A percentile compares a stretch with the other conserved stretches of the same genome.
These are phyloP conservation scores for Leptinotarsa defecta DNA, from an alignment of 1,140 invertebrate species.

Conservation along the genomic window DNA sequence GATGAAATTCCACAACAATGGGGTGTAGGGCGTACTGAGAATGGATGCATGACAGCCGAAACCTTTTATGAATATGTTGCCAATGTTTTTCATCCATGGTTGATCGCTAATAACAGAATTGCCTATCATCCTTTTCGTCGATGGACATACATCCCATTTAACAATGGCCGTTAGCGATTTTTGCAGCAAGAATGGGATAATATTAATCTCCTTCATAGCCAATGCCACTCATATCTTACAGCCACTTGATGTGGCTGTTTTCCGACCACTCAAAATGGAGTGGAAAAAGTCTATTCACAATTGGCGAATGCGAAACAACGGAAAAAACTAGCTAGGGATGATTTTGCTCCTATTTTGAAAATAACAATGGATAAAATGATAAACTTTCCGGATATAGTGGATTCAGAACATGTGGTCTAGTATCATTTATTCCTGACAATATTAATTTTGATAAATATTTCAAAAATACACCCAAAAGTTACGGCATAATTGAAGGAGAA, in stretches of 20 bases:
- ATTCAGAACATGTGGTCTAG: conserved; percentile 41
- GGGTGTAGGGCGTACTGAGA: not conserved
- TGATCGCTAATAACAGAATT: not conserved
- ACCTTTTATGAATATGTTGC: conserved; percentile 4
- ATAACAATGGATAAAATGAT: not conserved
- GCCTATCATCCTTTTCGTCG: not conserved
- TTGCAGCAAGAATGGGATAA: no score
- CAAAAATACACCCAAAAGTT: not conserved
- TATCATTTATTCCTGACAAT: conserved; percentile 36
- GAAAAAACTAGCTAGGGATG: conserved; percentile 1
- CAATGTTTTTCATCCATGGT: not conserved
- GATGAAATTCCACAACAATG: not conserved
- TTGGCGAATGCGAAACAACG: not conserved
- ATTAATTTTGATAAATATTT: conserved; percentile 7
- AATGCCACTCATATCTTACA: conserved; percentile 36
- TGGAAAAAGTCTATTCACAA: conserved; percentile 28
- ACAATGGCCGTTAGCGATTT: conserved; percentile 29
- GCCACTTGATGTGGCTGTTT: conserved; percentile 30
- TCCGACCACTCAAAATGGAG: conserved; percentile 25
- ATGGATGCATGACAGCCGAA: not conserved
- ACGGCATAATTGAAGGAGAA: no score
- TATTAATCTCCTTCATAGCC: conserved; percentile 42
- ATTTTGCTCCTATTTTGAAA: not conserved
- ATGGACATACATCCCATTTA: not conserved
- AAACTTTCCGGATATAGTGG: conserved; percentile 26